Evolutionary conservation across 1,140 invertebrate genomes (phyloP), one percentile per base, ranked within the genome.

Genomic region (Mizuhopecten yessoensis): DNA sequence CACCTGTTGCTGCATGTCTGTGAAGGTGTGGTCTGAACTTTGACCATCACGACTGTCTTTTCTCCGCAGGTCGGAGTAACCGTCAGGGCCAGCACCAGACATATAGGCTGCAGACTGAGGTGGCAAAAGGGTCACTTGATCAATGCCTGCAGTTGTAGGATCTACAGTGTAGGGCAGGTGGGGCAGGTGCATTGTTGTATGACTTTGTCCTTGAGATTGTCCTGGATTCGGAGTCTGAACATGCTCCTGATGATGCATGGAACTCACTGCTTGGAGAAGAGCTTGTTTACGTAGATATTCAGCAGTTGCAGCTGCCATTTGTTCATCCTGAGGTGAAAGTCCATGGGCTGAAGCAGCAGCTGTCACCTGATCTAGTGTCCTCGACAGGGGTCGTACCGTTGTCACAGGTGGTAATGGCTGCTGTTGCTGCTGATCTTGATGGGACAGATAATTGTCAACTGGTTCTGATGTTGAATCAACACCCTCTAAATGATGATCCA

Each of bases 381-480:
- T 75, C 11, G 57, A 75, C 57, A 75, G 17, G 11, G 57, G 57
- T 75, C 57, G 57, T 75, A 75, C 57, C 9, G 57, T 75, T 7
- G 57, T 75, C 57, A 75, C 57, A 29, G 57, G 57, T 75, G 57
- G 57, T 75, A 75, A n/a, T 75, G 57, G 57, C 57, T 75, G 57
- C 57, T 75, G 57, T 75, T 75, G 57, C 57, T 75, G 57, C n/a
- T 75, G 57, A 75, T 75, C 57, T 75, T 75, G 57, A 17, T 75
- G 57, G 29, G 57, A 75, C 57, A 75, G n/a, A 29, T 75, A 75
- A 75, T 75, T 75, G 57, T 75, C 57, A n/a, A 75, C 57, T 75
- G 57, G 57, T 75, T 75, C 57, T 29, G 57, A 75, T n/a, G 57
- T 75, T 75, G 57, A 75, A 75, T 75, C 57, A n/a, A 75, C 57